Evolutionary conservation across 2,797 vertebrate species (phyloP), one percentile per base, ranked within the genome.

Genomic region (Rhinatrema bivittatum): DNA sequence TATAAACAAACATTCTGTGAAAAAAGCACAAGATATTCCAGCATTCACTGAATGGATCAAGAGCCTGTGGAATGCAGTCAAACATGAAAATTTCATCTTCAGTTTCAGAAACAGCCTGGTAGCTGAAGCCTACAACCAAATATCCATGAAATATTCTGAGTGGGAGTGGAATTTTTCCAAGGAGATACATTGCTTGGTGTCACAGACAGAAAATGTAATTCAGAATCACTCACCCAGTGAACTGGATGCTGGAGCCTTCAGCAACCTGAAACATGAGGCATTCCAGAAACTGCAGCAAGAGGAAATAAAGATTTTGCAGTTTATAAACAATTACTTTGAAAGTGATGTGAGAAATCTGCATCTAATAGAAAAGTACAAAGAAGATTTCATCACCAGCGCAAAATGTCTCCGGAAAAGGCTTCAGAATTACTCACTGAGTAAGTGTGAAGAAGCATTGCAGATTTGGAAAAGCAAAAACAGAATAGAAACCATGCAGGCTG

Each of bases 1-100:
- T 13, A 55, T 91, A 42, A 69, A 70, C 37, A 75, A 68, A 4
- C 46, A 59, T 17, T 28, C 56, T 57, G 69, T 46, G 50, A 70
- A 37, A 10, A 70, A 69, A 13, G 32, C 54, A 29, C 68, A 52
- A 21, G 50, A 65, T 39, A 57, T 88, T 10, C 46, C 74, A 25
- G 76, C 82, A 42, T 80, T 91, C 37, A 65, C 82, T n/a, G 60
- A 55, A 37, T 74, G 64, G 34, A 56, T 90, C 36, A 53, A 42
- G 39, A 53, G 59, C 24, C 52, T 89, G 36, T 88, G 85, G 87
- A 79, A 70, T 15, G 56, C 54, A 2, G 59, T 82, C 16, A 57
- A 33, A 32, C 47, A 27, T 4, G 45, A 42, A 14, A 20, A 42
- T 29, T 42, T 35, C 36, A 39, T 65, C 6, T 50, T 78, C 30